Evolutionary conservation across 1,140 invertebrate genomes (phyloP), one percentile per base, ranked within the genome.

Genomic region (Zaprionus taronus): DNA sequence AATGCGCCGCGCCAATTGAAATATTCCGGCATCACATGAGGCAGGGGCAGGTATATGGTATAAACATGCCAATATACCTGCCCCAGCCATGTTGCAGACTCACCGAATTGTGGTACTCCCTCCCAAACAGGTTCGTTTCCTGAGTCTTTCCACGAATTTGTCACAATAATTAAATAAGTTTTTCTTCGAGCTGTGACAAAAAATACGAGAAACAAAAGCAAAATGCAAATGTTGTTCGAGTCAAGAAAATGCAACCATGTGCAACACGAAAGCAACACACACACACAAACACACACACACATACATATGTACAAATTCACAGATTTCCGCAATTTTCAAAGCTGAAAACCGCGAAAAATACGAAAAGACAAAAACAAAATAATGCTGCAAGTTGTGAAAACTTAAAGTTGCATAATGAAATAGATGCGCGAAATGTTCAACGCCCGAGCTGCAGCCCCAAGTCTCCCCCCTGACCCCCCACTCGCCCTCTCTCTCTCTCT

Each of bases 391-490:
- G 71, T 70, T 79, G 72, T 76, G 72, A 81, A 85, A 81, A 83
- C 81, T 72, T 36, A 74, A 65, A 72, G 86, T 89, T 89, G 75
- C 85, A 90, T 89, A 90, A 89, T 90, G 84, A 89, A 89, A 89
- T 89, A 72, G 84, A 89, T 89, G 84, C 84, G 84, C 84, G 79
- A 89, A 90, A 80, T 89, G 81, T 89, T 81, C 84, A 89, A 89
- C 87, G 72, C 73, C 67, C 67, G 47, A 49, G 53, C n/a, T 38
- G 63, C 70, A 71, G 57, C 20, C 34, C 6, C 51, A 20, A 24
- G 5, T 22, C 31, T 34, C 31, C 31, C 31, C 31, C 31, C 31
- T 34, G 31, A 34, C 31, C 31, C 31, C 9, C 9, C 31, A 31
- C 28, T 34, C 9, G 9, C 9, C 31, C 31, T 31, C 31, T 9